Conservation (phyloP, 2,113 vertebrate genomes). For the Anoplopoma fimbria region DNA sequence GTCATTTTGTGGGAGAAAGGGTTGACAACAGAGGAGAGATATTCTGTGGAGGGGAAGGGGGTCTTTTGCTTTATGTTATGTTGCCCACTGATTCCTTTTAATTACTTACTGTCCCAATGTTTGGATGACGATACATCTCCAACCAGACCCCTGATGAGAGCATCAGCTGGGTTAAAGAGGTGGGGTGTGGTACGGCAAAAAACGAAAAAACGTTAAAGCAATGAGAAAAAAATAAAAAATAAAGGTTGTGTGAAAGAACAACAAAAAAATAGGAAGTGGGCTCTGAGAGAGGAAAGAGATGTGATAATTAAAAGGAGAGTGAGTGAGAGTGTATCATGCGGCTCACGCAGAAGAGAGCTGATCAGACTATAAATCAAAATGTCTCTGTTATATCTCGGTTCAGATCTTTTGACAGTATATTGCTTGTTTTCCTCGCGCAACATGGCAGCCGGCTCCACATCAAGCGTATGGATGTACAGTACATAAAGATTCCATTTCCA, state of each 20-base stretch:
- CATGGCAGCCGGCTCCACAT: conserved; percentile 71
- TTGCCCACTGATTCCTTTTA: conserved; percentile 57
- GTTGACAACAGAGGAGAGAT: conserved; percentile 5
- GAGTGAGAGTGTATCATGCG: conserved; percentile 41
- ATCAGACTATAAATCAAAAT: conserved; percentile 82
- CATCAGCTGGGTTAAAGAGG: conserved; percentile 15
- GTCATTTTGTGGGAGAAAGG: not conserved
- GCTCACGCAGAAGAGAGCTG: conserved; percentile 62
- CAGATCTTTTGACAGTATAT: conserved; percentile 81
- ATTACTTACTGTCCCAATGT: conserved; percentile 38
- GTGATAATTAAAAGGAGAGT: conserved; percentile 64
- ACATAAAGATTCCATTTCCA: conserved; percentile 60
- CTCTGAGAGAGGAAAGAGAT: conserved; percentile 20
- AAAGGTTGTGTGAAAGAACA: conserved; percentile 23
- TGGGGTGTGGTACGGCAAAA: conserved; percentile 6
- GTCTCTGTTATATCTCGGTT: conserved; percentile 70
- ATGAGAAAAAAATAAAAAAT: conserved; percentile 5
- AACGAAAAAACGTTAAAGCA: conserved; percentile 28
- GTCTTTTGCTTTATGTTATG: conserved; percentile 48
- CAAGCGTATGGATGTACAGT: conserved; percentile 60
- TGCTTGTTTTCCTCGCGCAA: conserved; percentile 68
- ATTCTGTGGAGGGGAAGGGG: conserved; percentile 4
- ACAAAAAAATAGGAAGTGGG: not conserved
- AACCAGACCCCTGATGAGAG: conserved; percentile 43
- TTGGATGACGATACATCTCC: conserved; percentile 46